A percentile compares a stretch with the other conserved stretches of the same genome.
These are phyloP conservation scores for Idaea straminata DNA, from an alignment of 2,888 invertebrate species.

Conservation along the genomic window DNA sequence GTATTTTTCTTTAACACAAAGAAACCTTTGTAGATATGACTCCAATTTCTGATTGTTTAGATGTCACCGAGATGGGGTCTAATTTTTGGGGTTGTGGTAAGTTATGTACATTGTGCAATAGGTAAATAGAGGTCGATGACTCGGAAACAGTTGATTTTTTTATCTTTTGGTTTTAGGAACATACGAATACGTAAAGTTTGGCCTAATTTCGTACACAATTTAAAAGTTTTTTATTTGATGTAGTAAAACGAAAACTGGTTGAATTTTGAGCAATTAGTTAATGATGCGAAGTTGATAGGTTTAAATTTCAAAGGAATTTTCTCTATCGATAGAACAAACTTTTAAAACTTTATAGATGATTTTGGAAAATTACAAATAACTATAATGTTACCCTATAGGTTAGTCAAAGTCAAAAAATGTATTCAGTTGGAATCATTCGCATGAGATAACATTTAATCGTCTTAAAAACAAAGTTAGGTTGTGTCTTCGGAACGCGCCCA, in stretches of 20 bases:
- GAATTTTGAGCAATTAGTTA: not conserved
- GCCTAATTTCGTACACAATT: not conserved
- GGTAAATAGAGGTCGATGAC: too few species aligned
- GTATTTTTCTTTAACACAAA: constrained; percentile 42
- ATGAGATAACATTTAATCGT: too few species aligned
- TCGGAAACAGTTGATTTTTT: too few species aligned
- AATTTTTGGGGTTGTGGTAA: constrained; percentile 8
- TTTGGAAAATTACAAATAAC: too few species aligned
- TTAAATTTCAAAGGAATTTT: not conserved
- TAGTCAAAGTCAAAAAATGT: too few species aligned
- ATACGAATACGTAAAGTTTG: not conserved
- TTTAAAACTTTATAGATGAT: not conserved
- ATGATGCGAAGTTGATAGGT: not conserved
- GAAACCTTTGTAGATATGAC: constrained; percentile 36
- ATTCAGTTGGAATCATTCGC: too few species aligned
- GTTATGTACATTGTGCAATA: too few species aligned
- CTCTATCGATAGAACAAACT: not conserved
- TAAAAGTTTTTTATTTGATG: not conserved
- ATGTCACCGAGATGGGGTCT: constrained; percentile 22
- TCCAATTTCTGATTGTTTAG: constrained; percentile 23
- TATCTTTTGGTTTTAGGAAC: too few species aligned
- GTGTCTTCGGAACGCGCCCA: too few species aligned
- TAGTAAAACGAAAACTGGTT: not conserved
- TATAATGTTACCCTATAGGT: too few species aligned
- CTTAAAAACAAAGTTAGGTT: too few species aligned